Evolutionary conservation across 2,113 vertebrate genomes (phyloP).

Genomic region (Rhinogobius similis): DNA sequence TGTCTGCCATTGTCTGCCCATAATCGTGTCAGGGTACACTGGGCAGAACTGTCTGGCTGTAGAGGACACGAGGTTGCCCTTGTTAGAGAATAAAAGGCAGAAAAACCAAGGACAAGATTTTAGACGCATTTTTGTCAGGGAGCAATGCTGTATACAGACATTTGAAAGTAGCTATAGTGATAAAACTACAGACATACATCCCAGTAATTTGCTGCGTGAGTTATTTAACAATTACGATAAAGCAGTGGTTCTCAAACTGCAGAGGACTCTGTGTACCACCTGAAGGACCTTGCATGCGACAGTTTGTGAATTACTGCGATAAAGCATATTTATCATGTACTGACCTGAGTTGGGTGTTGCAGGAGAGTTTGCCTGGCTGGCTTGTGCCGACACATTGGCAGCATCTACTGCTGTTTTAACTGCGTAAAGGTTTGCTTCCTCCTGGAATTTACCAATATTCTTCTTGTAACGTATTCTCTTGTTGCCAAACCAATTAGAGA

Average conservation of each 20-base stretch:
- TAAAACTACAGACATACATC: background rate
- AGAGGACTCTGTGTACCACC: no score
- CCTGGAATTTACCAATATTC: slow-evolving; percentile 91
- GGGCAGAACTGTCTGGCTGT: background rate
- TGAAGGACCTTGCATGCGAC: no score
- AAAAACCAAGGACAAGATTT: background rate
- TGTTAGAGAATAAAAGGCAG: background rate
- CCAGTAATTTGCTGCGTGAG: slow-evolving; percentile 39
- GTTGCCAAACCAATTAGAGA: slow-evolving; percentile 94
- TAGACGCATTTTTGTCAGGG: background rate
- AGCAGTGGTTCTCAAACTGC: no score
- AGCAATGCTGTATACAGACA: background rate
- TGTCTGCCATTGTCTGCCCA: background rate
- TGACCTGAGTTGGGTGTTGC: slow-evolving; percentile 85
- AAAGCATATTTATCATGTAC: background rate
- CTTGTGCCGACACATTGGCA: slow-evolving; percentile 81
- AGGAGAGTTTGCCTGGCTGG: slow-evolving; percentile 85
- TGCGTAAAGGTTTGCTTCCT: slow-evolving; percentile 88
- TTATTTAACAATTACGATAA: slow-evolving; percentile 32
- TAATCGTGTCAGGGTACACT: background rate
- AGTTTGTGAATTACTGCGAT: slow-evolving; percentile 39
- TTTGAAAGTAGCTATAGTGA: background rate
- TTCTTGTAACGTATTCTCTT: slow-evolving; percentile 94
- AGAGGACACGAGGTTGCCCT: slow-evolving; percentile 12
- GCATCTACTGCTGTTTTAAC: slow-evolving; percentile 84